These are phyloP conservation scores for Coturnix japonica DNA, from an alignment of 2,113 vertebrate genomes.

Conservation along the genomic window DNA sequence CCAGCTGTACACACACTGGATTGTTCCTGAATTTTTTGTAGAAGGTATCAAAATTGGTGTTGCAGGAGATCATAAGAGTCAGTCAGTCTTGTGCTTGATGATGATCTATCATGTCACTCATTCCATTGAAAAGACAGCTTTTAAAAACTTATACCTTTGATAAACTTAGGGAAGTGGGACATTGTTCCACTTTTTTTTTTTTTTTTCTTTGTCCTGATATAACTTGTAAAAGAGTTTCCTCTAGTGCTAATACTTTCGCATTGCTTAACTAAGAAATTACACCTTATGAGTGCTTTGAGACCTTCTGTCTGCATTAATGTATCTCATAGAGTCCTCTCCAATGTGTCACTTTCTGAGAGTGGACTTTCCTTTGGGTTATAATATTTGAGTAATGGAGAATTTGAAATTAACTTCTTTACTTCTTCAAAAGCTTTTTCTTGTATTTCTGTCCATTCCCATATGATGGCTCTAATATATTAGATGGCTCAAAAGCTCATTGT, in stretches of 20 bases:
- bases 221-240: background rate
- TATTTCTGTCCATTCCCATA: background rate
- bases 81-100: background rate
- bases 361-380: background rate
- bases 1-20: too few species aligned
- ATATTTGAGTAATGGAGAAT: background rate
- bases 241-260: background rate
- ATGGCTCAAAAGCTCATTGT: background rate
- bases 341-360: background rate
- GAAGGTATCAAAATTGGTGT: background rate
- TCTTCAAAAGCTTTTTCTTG: conserved; percentile 48
- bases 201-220: background rate
- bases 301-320: background rate
- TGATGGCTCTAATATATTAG: background rate
- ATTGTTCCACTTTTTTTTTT: background rate
- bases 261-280: background rate
- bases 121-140: background rate
- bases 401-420: conserved; percentile 14
- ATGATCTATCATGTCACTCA: background rate
- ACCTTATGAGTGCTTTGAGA: conserved; percentile 1
- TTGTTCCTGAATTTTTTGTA: accelerated
- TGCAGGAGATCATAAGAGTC: background rate
- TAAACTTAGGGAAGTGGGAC: background rate
- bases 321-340: background rate
- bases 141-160: background rate